Base-by-base conservation (phyloP, 2,797 vertebrate genomes). In the Sebastes jordani region DNA sequence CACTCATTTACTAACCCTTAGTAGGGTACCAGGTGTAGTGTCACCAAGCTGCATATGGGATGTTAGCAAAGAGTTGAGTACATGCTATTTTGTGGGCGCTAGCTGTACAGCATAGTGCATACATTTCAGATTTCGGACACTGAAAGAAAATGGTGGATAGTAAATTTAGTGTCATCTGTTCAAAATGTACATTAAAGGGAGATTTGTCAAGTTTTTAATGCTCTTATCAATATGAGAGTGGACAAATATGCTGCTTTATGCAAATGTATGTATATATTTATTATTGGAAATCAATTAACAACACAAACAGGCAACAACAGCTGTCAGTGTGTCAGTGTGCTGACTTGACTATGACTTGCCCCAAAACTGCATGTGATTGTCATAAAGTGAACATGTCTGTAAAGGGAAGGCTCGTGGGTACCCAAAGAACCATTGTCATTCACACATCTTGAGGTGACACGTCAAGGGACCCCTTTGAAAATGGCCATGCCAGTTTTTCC, bases 241-340 rank as follows among this genome's bases (percentile, higher is more conserved):
- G 46, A 18, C 18, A 49, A 49, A 49, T 20, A 20, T 20, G 7
- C 46, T 49, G 18, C 18, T 20, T 20, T 20, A 49, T 49, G 16
- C 16, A 49, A 49, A 49, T 49, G 46, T 49, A 18, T 18, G 16
- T 18, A 18, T 18, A 18, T 18, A 46, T 46, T 18, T 46, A 46
- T 46, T 0, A 0, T 46, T 46, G 0, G 42, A 46, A 18, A 46
- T 18, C 42, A 46, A 46, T 46, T 0, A 46, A 46, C 42, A 49
- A 49, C 16, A 49, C 42, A 18, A 49, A 49, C 16, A 49, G 6
- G 16, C 16, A 49, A 49, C 42, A 49, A 49, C 42, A 49, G 42
- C 16, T 46, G 42, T 20, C 7, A 46, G 16, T 46, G 42, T 46
- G 0, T 46, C 38, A 46, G 42, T 46, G 14, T 7, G 42, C 42